A percentile compares a stretch with the other conserved stretches of the same genome.
phyloP scores from a whole-genome alignment of 2,888 invertebrate species.

The Capitulum mitella region DNA sequence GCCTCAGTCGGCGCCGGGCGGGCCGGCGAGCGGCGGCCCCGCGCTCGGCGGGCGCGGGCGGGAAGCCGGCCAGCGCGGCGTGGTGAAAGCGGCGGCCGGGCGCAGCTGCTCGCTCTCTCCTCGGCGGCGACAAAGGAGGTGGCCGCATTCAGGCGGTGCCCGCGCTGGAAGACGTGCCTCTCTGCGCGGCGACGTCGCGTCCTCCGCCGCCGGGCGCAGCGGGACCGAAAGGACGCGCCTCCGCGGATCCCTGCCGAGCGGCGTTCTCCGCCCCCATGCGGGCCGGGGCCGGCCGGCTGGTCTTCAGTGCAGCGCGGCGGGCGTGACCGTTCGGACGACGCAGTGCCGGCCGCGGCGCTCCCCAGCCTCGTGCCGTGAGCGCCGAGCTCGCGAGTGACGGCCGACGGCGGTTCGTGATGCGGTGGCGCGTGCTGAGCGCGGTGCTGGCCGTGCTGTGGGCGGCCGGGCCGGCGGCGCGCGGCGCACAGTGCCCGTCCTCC shows the following conservation, averaged over 20 bases:
- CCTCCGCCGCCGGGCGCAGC: neutral
- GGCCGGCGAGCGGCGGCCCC: neutral
- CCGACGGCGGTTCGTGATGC: neutral
- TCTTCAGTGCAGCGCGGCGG: too few relatives aligned
- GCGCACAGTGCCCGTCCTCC: slow-evolving; percentile 42
- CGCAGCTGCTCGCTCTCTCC: neutral
- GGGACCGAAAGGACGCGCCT: too few relatives aligned
- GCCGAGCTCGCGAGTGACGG: too few relatives aligned
- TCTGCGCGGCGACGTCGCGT: neutral
- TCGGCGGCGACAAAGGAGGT: neutral
- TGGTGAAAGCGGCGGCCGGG: neutral
- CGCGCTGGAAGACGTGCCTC: neutral
- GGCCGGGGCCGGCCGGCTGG: too few relatives aligned
- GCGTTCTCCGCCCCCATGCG: too few relatives aligned
- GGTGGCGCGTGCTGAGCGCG: neutral
- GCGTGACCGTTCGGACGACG: too few relatives aligned
- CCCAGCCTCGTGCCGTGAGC: too few relatives aligned
- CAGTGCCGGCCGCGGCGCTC: too few relatives aligned
- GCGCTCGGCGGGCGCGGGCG: neutral
- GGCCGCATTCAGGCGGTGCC: neutral
- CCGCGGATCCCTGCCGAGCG: too few relatives aligned
- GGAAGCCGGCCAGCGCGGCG: neutral
- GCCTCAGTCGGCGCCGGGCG: too few relatives aligned
- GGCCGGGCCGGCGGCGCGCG: neutral
- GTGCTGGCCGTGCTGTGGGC: neutral